A percentile compares a stretch with the other conserved stretches of the same genome.
These are phyloP conservation scores for Drosophila busckii DNA, from an alignment of 1,140 invertebrate genomes.

Conservation along the genomic window DNA sequence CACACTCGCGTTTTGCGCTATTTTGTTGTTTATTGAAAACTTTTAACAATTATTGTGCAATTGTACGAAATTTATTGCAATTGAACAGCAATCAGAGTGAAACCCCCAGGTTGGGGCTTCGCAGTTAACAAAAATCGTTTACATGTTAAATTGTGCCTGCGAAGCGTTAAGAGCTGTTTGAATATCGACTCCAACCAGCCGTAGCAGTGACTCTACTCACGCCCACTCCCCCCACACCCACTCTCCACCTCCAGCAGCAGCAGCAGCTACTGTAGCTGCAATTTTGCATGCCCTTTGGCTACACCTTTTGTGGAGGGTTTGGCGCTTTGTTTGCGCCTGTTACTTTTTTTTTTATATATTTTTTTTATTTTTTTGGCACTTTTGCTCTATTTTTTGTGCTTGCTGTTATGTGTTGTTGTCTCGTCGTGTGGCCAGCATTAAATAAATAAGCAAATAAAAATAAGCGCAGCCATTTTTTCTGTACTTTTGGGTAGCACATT, in stretches of 20 bases:
- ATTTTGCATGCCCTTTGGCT: slow-evolving; percentile 73
- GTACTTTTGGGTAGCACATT: slow-evolving; percentile 31
- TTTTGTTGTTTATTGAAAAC: slow-evolving; percentile 70
- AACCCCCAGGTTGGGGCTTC: background rate
- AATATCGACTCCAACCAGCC: slow-evolving; percentile 38
- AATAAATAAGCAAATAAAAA: slow-evolving; percentile 69
- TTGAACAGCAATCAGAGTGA: slow-evolving; percentile 71
- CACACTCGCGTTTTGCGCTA: too few species aligned
- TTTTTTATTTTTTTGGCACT: slow-evolving; percentile 13
- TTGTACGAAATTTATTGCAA: slow-evolving; percentile 77
- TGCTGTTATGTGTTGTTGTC: slow-evolving; percentile 46
- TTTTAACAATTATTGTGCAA: slow-evolving; percentile 78
- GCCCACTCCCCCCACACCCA: background rate
- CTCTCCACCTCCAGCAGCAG: background rate
- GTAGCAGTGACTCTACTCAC: background rate
- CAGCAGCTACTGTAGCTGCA: slow-evolving; percentile 41
- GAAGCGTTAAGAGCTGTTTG: slow-evolving; percentile 29
- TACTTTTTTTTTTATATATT: slow-evolving; percentile 6
- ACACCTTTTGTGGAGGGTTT: slow-evolving; percentile 49
- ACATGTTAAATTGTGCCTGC: slow-evolving; percentile 74
- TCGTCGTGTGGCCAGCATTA: slow-evolving; percentile 61
- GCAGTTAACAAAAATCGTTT: slow-evolving; percentile 74
- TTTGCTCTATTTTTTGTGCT: slow-evolving; percentile 46
- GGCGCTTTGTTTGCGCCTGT: slow-evolving; percentile 45
- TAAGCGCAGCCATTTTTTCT: slow-evolving; percentile 39